Percentiles rank a stretch among this genome's conserved stretches.
Evolutionary conservation across 2,888 invertebrate species (phyloP).

Genomic region (Melanchra persicariae): DNA sequence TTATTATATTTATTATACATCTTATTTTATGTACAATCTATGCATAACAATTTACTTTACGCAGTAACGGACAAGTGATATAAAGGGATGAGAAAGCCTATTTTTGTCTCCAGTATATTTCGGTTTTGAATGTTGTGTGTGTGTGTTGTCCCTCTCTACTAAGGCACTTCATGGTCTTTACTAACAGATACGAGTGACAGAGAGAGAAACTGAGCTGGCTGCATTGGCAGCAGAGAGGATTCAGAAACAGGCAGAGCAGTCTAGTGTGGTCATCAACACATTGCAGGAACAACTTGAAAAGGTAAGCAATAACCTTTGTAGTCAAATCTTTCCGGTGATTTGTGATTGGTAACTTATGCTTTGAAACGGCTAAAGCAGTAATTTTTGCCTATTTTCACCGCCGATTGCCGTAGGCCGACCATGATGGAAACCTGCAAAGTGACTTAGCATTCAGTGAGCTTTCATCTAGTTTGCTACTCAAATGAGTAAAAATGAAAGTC

Average conservation of each 20-base stretch:
- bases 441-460: no score
- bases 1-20: no score
- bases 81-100: background rate
- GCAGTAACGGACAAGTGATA: background rate
- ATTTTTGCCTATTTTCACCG: no score
- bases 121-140: background rate
- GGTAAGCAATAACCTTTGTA: conserved; percentile 65
- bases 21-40: no score
- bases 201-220: conserved; percentile 83
- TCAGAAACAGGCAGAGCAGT: conserved; percentile 83
- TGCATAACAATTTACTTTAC: no score
- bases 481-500: no score
- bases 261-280: conserved; percentile 83
- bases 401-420: no score
- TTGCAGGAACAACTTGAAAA: conserved; percentile 89
- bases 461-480: no score
- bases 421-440: no score
- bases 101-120: background rate
- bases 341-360: no score
- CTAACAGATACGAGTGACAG: conserved; percentile 76
- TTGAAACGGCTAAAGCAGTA: no score
- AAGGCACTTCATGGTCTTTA: background rate
- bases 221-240: conserved; percentile 82
- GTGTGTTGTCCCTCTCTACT: background rate
- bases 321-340: no score